Base-by-base conservation (phyloP, 2,113 vertebrate genomes). In the Hippocampus zosterae region DNA sequence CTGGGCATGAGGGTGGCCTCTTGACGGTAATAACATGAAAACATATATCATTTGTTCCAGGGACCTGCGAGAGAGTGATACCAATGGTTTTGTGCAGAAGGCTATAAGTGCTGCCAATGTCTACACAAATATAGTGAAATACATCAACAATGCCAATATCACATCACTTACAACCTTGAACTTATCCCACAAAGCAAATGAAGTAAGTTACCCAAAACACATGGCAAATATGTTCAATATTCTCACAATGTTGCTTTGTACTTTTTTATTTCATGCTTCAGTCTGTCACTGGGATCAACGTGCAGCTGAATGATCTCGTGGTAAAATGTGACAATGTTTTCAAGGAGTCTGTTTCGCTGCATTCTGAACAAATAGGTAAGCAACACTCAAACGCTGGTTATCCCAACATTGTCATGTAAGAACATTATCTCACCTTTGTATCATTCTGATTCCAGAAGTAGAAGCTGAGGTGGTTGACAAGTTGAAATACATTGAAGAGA, bases 61-160 rank as follows among this genome's bases (percentile, higher is more conserved):
- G 68, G 85, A 92, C 82, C 88, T 99, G 81, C 92, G 92, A 75
- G 90, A 92, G 65, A 90, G 94, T 25, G 96, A 99, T 69, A 88
- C 94, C 77, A 97, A 96, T 6, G 96, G 96, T 25, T 91, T 96
- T 64, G 95, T 99, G 8, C 95, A 97, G 89, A 96, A 91, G 78
- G 97, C 96, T 74, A 88, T 99, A 68, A 93, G 93, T 41, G 96
- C 96, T 15, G 96, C 94, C 19, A 99, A 96, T 3, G 96, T 94
- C 27, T 94, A 99, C 77, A 95, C 95, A 87, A 98, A 96, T 71
- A 98, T 99, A 0, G 90, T 92, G 21, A 91, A 92, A 80, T 95
- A 94, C 69, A 74, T 96, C 0, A 82, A 88, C 1, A 92, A 96
- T 33, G 94, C 95, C 70, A 92, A 95, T 37, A 88, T 94, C 84